Percentiles rank a stretch among this genome's conserved stretches.
phyloP scores from a whole-genome alignment of 1,140 invertebrate genomes.

The Drosophila orena region DNA sequence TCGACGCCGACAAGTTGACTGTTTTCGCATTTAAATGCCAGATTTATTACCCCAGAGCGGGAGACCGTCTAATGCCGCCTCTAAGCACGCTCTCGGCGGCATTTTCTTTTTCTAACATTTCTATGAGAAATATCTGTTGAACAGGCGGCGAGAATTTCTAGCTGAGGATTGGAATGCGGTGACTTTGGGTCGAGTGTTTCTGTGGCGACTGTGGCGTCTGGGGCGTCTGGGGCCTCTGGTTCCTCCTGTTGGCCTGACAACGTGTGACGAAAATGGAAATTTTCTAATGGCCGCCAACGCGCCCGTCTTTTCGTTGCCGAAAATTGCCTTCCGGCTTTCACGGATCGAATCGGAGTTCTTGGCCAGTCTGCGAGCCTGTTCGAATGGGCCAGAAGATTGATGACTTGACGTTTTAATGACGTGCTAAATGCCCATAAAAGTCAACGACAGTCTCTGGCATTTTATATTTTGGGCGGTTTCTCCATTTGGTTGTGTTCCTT shows the following conservation, averaged over 20 bases:
- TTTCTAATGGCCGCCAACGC: slow-evolving; percentile 68
- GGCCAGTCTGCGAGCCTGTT: slow-evolving; percentile 75
- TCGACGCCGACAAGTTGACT: slow-evolving; percentile 83
- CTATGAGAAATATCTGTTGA: slow-evolving; percentile 78
- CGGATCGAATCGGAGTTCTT: slow-evolving; percentile 27
- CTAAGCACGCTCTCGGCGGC: slow-evolving; percentile 53
- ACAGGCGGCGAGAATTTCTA: slow-evolving; percentile 67
- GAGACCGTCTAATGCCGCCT: slow-evolving; percentile 55
- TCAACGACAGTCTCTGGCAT: slow-evolving; percentile 51
- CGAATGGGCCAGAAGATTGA: slow-evolving; percentile 84
- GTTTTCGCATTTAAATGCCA: slow-evolving; percentile 83
- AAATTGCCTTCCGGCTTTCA: slow-evolving; percentile 29
- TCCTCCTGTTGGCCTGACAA: slow-evolving; percentile 73
- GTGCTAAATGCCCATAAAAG: slow-evolving; percentile 81
- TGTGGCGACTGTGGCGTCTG: background rate
- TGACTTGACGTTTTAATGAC: slow-evolving; percentile 85
- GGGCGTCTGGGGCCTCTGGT: background rate
- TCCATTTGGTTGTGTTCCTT: slow-evolving; percentile 15
- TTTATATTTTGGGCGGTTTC: slow-evolving; percentile 3
- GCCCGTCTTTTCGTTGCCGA: slow-evolving; percentile 13
- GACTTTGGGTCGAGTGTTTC: slow-evolving; percentile 8
- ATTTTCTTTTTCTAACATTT: slow-evolving; percentile 80
- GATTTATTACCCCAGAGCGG: slow-evolving; percentile 69
- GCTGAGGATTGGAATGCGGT: slow-evolving; percentile 67
- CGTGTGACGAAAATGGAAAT: slow-evolving; percentile 85